Evolutionary conservation across 2,797 vertebrate species (phyloP), one percentile per base, ranked within the genome.

Genomic region (Astyanax mexicanus): DNA sequence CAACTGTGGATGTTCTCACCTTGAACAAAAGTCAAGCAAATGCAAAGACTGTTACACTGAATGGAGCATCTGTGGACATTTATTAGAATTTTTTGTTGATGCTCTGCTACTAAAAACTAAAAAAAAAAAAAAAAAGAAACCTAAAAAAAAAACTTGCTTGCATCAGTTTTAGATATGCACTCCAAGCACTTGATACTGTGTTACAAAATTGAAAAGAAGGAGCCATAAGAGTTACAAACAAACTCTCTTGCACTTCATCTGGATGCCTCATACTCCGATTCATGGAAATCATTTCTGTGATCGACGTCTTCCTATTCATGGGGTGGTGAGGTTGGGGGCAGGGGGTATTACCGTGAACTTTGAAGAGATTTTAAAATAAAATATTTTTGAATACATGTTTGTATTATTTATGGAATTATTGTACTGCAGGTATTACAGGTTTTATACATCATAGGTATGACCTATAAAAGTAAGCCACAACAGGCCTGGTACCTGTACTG

Each of bases 301-400:
- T n/a, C 25, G 11, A 47, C 72, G 82, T 83, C 79, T 81, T 83
- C 82, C 79, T 71, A 44, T 73, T 68, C 21, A 65, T 75, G 55
- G 81, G 35, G 75, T 13, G 13, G 51, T n/a, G n/a, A n/a, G n/a
- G n/a, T n/a, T n/a, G 60, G 55, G 40, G 49, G 42, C 55, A 38
- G 52, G 38, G 66, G 72, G 19, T 4, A 64, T 69, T 72, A 62
- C 47, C 69, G 15, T 80, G 57, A 80, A 49, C 72, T 83, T 32
- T 25, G 68, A 64, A 77, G 55, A 77, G 61, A 72, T 75, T 75
- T 81, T 80, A 79, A 51, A 84, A 80, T 84, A 83, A 83, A 83
- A 13, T 83, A 81, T 83, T 81, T 83, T 82, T 81, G 52, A 83
- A 42, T 68, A 67, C 40, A 54, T 27, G 12, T 67, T 45, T 67